Conservation (phyloP, 2,888 invertebrate genomes). For the Rhagonycha fulva region DNA sequence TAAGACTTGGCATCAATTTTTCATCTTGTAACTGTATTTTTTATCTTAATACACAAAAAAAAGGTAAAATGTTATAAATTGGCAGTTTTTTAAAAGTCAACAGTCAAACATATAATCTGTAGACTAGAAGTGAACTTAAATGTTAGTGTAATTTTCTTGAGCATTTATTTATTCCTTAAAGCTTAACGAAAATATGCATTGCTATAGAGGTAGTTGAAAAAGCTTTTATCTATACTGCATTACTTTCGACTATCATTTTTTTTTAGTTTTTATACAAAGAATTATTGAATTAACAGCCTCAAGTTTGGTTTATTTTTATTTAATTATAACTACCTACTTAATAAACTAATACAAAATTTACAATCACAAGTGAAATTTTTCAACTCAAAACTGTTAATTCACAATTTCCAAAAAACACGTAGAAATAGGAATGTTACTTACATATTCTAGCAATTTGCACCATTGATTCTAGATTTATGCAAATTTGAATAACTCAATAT, state of each 20-base stretch:
- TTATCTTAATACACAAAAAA: not conserved
- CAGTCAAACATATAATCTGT: not conserved
- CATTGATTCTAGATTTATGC: slow-evolving; percentile 47
- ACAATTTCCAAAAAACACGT: slow-evolving; percentile 36
- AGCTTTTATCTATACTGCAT: slow-evolving; percentile 25
- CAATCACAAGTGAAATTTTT: slow-evolving; percentile 35
- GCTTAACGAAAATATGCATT: slow-evolving; percentile 7
- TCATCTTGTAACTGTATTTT: not conserved
- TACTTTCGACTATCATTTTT: slow-evolving; percentile 14
- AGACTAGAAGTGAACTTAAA: not conserved
- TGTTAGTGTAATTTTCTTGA: not conserved
- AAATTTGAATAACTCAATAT: slow-evolving; percentile 30
- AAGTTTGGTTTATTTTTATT: slow-evolving; percentile 29
- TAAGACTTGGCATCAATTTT: not conserved
- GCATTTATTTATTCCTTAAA: not conserved
- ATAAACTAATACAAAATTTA: slow-evolving; percentile 35
- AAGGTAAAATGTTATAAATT: not conserved
- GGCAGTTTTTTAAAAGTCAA: not conserved
- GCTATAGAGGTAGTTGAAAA: slow-evolving; percentile 11
- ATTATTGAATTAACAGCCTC: slow-evolving; percentile 32
- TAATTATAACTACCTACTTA: slow-evolving; percentile 33
- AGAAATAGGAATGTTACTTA: slow-evolving; percentile 49
- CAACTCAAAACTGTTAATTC: slow-evolving; percentile 32
- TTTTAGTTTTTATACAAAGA: slow-evolving; percentile 12
- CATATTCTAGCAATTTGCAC: slow-evolving; percentile 47